Evolutionary conservation across 2,797 vertebrate species (phyloP).

Genomic region (Hyperoplus immaculatus): DNA sequence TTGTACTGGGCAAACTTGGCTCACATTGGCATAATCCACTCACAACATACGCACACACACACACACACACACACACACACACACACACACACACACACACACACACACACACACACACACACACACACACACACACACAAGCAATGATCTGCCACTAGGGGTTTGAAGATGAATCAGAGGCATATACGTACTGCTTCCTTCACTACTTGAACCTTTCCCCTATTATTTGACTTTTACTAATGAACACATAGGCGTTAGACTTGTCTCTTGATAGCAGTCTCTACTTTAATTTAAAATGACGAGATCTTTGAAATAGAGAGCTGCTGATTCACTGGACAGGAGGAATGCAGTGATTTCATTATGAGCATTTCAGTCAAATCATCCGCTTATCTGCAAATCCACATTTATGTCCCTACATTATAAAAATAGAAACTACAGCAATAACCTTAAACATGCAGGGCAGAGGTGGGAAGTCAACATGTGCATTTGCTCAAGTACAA

Average conservation of each 20-base stretch:
- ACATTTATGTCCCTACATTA: no score
- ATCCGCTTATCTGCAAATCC: background rate
- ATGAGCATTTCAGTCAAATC: background rate
- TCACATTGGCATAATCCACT: conserved; percentile 69
- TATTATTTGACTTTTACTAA: background rate
- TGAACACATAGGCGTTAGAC: background rate
- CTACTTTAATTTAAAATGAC: background rate
- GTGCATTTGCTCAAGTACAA: no score
- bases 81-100: conserved; percentile 34
- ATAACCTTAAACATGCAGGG: no score
- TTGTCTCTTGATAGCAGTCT: background rate
- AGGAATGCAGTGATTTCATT: conserved; percentile 9
- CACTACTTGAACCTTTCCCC: background rate
- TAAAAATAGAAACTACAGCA: no score
- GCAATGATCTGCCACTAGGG: conserved; percentile 53
- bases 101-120: conserved; percentile 33
- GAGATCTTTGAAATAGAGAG: conserved; percentile 12
- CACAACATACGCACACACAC: conserved; percentile 3
- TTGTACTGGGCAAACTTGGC: conserved; percentile 63
- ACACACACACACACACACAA: conserved; percentile 30
- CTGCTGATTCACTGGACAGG: background rate
- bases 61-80: conserved; percentile 1
- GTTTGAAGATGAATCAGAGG: conserved; percentile 17
- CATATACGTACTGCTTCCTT: background rate
- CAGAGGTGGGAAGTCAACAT: no score